phyloP scores from a whole-genome alignment of 2,888 invertebrate genomes.

The Melinaea marsaeus region DNA sequence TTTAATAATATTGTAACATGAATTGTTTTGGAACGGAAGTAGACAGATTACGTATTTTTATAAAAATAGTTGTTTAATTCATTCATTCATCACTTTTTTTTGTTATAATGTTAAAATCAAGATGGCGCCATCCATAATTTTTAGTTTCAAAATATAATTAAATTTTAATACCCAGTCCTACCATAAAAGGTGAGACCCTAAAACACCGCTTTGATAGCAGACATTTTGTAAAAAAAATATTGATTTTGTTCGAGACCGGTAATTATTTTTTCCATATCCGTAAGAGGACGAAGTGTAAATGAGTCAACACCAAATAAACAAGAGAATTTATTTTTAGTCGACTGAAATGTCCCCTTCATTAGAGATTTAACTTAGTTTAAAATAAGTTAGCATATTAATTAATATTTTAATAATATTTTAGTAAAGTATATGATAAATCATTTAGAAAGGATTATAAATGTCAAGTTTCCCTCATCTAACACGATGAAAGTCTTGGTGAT shows the following conservation, averaged over 20 bases:
- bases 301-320: conserved; percentile 30
- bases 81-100: too few species aligned
- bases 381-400: not conserved
- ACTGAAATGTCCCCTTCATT: conserved; percentile 22
- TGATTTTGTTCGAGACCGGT: conserved; percentile 5
- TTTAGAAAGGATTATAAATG: too few species aligned
- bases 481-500: not conserved
- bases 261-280: conserved; percentile 15
- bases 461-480: conserved; percentile 4
- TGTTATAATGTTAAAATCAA: too few species aligned
- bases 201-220: not conserved
- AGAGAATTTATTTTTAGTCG: conserved; percentile 34
- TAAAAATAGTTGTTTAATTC: too few species aligned
- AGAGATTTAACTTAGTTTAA: not conserved
- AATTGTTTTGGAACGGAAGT: too few species aligned
- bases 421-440: not conserved
- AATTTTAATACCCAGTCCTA: not conserved
- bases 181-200: not conserved
- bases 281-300: conserved; percentile 35
- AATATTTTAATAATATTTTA: not conserved
- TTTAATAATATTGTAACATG: too few species aligned
- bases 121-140: too few species aligned
- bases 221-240: conserved; percentile 4
- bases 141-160: not conserved
- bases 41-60: too few species aligned